These are phyloP conservation scores for Ophiodon elongatus DNA, from an alignment of 2,113 vertebrate genomes.

Conservation along the genomic window DNA sequence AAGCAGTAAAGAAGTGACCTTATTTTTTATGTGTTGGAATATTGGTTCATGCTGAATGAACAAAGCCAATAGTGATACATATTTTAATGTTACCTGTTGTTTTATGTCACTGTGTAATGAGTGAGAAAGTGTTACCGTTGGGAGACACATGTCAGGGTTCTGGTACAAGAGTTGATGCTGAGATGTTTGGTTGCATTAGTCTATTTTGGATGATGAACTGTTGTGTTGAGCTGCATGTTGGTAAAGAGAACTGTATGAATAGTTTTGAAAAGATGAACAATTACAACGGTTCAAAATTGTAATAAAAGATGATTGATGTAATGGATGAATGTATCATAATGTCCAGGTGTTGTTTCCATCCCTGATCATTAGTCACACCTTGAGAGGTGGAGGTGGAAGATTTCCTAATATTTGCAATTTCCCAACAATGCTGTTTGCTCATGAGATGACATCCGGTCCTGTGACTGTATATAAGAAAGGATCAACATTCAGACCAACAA, in stretches of 20 bases:
- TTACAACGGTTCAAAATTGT: too few species aligned
- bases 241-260: not conserved
- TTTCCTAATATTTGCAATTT: conserved; percentile 40
- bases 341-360: not conserved
- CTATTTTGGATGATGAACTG: not conserved
- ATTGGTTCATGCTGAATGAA: too few species aligned
- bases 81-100: too few species aligned
- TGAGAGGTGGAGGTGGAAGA: not conserved
- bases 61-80: too few species aligned
- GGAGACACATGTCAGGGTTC: not conserved
- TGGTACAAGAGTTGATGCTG: not conserved
- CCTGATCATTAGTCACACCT: conserved; percentile 19
- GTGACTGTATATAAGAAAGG: conserved; percentile 52
- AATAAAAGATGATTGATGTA: not conserved
- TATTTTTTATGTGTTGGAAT: too few species aligned
- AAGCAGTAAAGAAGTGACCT: too few species aligned
- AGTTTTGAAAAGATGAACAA: too few species aligned
- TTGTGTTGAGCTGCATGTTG: not conserved
- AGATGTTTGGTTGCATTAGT: not conserved
- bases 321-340: not conserved
- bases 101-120: not conserved
- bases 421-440: conserved; percentile 11
- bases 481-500: conserved; percentile 10
- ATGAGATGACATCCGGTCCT: not conserved
- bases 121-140: not conserved